Evolutionary conservation across 2,113 vertebrate species (phyloP), one percentile per base, ranked within the genome.

Genomic region (Brienomyrus longianalis): DNA sequence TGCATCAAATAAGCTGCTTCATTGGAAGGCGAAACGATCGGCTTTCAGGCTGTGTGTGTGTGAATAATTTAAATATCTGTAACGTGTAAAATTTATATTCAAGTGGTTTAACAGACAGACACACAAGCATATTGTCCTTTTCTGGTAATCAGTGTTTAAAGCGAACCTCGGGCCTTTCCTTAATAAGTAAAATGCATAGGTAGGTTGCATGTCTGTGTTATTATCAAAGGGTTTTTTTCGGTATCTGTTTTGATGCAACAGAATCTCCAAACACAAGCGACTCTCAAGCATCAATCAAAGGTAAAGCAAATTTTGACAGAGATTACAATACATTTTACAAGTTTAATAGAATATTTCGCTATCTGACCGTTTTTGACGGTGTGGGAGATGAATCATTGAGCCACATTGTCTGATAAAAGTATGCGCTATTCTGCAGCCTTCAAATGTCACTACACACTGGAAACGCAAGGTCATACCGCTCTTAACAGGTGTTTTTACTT

Each of bases 361-460:
- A 35, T 87, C 85, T 87, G 48, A 87, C 50, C 85, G 17, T 87
- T 87, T 87, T 19, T 87, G 85, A 87, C 51, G 27, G n/a, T 1
- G 47, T 51, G 48, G 27, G n/a, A 17, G 51, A 87, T 51, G 47
- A 87, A 87, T 54, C 85, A 52, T 54, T 84, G 43, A 54, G n/a
- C 51, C n/a, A 6, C 84, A 27, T 86, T 87, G 50, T 54, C 85
- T 35, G 50, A 87, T 86, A 87, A 87, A 87, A 87, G 85, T 54
- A 35, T 54, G 54, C 13, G n/a, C 50, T 54, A 54, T 87, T 39
- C 85, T 56, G 27, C 51, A 87, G 85, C 85, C 85, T 87, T 54
- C 27, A 54, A 87, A 87, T 87, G 85, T 39, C 48, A 56, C 85
- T 23, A 52, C 50, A 54, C 13, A 54, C 85, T 15, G 13, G 51